Base-by-base conservation (phyloP, 2,113 vertebrate species). In the Sciurus niger region DNA sequence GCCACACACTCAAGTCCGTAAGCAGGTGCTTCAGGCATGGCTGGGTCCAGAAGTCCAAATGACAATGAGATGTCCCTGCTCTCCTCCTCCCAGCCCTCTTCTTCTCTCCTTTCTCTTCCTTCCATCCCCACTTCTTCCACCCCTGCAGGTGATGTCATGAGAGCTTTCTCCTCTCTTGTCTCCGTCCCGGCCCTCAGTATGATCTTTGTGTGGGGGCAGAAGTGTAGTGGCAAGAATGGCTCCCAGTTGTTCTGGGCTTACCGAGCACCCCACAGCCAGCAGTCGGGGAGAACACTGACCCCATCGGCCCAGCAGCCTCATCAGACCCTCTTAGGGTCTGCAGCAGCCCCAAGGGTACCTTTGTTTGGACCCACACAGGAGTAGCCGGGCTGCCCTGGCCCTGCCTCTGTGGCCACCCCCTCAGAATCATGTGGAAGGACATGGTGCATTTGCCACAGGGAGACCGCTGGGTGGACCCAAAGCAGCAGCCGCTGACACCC, bases 401-500 rank as follows among this genome's bases (percentile, higher is more conserved):
- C 46, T 1, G 12, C 37, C 28, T 17, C 37, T 20, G 17, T 4
- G 51, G 34, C 51, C 14, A 14, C 46, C 74, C 32, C 28, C 0
- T 18, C 25, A 0, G 76, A 25, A 4, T 0, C 55, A 0, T 0
- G 0, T 2, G 4, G 58, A 37, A 8, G 7, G 24, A 28, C 2
- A 0, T 8, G 65, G 13, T n/a, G 55, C 4, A 0, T 7, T n/a
- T 9, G 0, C 48, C 24, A 0, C 7, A 63, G 63, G 12, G 25
- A 40, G n/a, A 20, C 0, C 4, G 0, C 48, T 0, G 0, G 34
- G n/a, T 7, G 2, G 68, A 14, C 60, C 55, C 86, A 2, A 7
- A 1, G 1, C 0, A 0, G 77, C 0, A 22, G 20, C 37, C 34
- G 0, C 37, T 14, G 3, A 55, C 28, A 28, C 14, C 10, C 2